Evolutionary conservation across 2,888 invertebrate genomes (phyloP).

Genomic region (Drosophila borealis): DNA sequence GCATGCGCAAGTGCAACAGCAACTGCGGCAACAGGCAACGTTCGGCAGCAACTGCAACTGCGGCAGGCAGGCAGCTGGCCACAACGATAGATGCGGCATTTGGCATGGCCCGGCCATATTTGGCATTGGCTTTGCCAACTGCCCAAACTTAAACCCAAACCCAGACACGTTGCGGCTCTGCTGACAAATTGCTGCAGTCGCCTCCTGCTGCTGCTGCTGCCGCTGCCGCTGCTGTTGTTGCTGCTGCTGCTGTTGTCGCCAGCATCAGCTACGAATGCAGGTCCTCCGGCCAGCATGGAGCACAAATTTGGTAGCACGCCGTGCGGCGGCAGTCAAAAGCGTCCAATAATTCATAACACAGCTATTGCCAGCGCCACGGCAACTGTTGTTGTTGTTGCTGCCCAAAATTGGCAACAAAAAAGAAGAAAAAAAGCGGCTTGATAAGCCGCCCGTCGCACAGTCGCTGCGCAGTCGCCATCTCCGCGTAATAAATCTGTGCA

Average conservation of each 20-base stretch:
- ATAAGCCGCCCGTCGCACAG: slow-evolving; percentile 53
- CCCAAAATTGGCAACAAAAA: slow-evolving; percentile 54
- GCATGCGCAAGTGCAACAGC: slow-evolving; percentile 76
- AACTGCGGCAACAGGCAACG: slow-evolving; percentile 20
- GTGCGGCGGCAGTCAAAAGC: slow-evolving; percentile 79
- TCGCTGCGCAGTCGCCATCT: slow-evolving; percentile 17
- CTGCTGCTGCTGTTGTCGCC: slow-evolving; percentile 61
- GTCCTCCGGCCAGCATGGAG: slow-evolving; percentile 73
- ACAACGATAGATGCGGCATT: slow-evolving; percentile 47
- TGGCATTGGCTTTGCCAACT: slow-evolving; percentile 77
- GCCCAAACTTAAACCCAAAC: slow-evolving; percentile 64
- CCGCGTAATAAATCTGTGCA: slow-evolving; percentile 79
- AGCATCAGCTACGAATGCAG: slow-evolving; percentile 58
- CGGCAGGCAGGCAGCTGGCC: slow-evolving; percentile 47
- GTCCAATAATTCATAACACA: slow-evolving; percentile 80
- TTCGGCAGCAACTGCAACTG: slow-evolving; percentile 7
- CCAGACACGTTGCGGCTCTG: slow-evolving; percentile 69
- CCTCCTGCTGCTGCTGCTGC: slow-evolving; percentile 46
- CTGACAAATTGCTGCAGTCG: slow-evolving; percentile 69
- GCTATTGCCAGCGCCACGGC: slow-evolving; percentile 55
- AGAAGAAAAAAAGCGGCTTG: slow-evolving; percentile 55
- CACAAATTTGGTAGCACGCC: slow-evolving; percentile 79
- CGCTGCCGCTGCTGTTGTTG: slow-evolving; percentile 38
- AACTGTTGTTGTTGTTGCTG: slow-evolving; percentile 28
- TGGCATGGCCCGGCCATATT: slow-evolving; percentile 70